Percentiles rank a stretch among this genome's conserved stretches.
Conservation (phyloP, 2,113 vertebrate species). For the Antechinus flavipes region DNA sequence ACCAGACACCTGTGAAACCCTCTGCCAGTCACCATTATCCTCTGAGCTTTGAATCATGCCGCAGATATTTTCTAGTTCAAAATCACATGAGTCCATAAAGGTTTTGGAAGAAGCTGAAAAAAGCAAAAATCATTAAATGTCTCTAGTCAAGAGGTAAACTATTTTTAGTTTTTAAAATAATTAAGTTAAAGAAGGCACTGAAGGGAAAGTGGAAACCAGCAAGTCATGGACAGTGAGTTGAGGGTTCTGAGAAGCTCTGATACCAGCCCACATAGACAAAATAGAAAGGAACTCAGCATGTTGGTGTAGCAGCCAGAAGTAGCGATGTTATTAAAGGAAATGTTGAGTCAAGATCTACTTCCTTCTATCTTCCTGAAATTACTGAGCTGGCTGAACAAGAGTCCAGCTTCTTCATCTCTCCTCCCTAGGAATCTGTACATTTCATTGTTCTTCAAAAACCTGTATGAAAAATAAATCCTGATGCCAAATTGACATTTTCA, state of each 20-base stretch:
- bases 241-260: neutral
- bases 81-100: constrained; percentile 94
- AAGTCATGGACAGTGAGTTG: neutral
- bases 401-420: neutral
- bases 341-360: neutral
- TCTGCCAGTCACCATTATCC: constrained; percentile 86
- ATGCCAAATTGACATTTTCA: neutral
- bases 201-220: neutral
- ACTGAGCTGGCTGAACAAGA: neutral
- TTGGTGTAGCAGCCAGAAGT: neutral
- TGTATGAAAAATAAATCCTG: neutral
- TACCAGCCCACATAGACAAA: neutral
- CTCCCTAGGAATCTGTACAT: neutral
- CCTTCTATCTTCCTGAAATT: neutral
- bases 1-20: constrained; percentile 73
- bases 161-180: constrained; percentile 1
- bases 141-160: neutral
- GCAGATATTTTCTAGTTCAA: constrained; percentile 94
- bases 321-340: neutral
- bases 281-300: neutral
- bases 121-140: neutral
- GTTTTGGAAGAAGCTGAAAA: constrained; percentile 87
- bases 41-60: constrained; percentile 92
- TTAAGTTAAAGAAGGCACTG: neutral
- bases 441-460: constrained; percentile 2